These are phyloP conservation scores for Brachymystax lenok DNA, from an alignment of 2,797 vertebrate genomes.

Conservation along the genomic window DNA sequence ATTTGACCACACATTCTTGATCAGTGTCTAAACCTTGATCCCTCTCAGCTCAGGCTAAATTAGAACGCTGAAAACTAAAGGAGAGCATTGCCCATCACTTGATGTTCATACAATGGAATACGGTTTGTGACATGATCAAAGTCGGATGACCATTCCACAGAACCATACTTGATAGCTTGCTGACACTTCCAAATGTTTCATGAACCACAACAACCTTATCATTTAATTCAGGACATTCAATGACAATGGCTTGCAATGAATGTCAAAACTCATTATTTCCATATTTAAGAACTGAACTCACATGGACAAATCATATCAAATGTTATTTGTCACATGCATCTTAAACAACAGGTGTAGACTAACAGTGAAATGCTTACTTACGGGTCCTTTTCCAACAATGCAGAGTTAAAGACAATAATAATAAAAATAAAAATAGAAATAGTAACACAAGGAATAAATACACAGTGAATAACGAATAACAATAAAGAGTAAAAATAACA, in stretches of 20 bases:
- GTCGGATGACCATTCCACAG: not conserved
- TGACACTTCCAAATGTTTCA: not conserved
- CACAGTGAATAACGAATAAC: too few relatives aligned
- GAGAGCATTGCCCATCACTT: not conserved
- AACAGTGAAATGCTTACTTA: too few relatives aligned
- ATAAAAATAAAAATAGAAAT: too few relatives aligned
- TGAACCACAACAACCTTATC: not conserved
- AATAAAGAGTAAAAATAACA: too few relatives aligned
- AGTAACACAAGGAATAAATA: too few relatives aligned
- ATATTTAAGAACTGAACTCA: not conserved
- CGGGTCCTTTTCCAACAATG: too few relatives aligned
- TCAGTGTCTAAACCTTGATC: constrained; percentile 40
- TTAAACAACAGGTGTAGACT: too few relatives aligned
- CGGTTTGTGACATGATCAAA: not conserved
- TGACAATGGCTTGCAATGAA: constrained; percentile 17
- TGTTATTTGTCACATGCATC: too few relatives aligned
- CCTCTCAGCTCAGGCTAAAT: constrained; percentile 20
- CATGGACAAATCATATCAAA: too few relatives aligned
- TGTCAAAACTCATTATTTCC: not conserved
- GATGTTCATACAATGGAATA: constrained; percentile 1
- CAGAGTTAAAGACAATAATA: too few relatives aligned
- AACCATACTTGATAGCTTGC: constrained; percentile 10
- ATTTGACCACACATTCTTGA: constrained; percentile 65
- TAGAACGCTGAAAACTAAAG: not conserved
- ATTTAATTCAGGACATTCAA: constrained; percentile 12